phyloP scores from a whole-genome alignment of 2,797 vertebrate genomes.

The Telmatherina bonti region DNA sequence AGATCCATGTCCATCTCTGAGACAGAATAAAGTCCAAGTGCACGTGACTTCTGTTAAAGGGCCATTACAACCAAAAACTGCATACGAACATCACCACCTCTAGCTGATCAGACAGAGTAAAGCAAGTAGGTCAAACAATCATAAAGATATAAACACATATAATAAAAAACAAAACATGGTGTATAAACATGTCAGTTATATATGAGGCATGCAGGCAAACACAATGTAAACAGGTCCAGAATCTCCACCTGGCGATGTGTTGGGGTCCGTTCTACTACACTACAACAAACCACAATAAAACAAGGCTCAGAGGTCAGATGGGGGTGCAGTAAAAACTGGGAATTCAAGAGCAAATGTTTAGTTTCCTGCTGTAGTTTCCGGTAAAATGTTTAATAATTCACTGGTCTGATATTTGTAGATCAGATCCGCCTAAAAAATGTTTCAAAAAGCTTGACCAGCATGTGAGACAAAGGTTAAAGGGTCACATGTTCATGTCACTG shows the following conservation, averaged over 20 bases:
- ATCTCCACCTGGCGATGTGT: conserved; percentile 61
- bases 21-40: conserved; percentile 22
- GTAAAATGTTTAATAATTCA: neutral
- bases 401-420: neutral
- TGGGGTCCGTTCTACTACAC: conserved; percentile 69
- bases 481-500: too few relatives aligned
- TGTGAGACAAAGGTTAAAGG: neutral
- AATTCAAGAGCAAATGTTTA: conserved; percentile 37
- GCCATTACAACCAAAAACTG: conserved; percentile 31
- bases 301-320: conserved; percentile 55
- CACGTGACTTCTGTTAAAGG: conserved; percentile 34
- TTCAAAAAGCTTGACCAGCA: too few relatives aligned
- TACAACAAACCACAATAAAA: conserved; percentile 56
- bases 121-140: conserved; percentile 29
- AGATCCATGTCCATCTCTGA: conserved; percentile 29
- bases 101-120: conserved; percentile 25
- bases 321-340: conserved; percentile 22
- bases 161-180: conserved; percentile 10
- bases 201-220: conserved; percentile 87
- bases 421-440: neutral
- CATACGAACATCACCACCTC: conserved; percentile 27
- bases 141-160: conserved; percentile 47
- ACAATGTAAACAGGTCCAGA: conserved; percentile 81
- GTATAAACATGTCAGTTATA: conserved; percentile 60
- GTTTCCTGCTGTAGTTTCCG: neutral